These are phyloP conservation scores for Meteorus colon DNA, from an alignment of 2,888 invertebrate genomes.

Conservation along the genomic window DNA sequence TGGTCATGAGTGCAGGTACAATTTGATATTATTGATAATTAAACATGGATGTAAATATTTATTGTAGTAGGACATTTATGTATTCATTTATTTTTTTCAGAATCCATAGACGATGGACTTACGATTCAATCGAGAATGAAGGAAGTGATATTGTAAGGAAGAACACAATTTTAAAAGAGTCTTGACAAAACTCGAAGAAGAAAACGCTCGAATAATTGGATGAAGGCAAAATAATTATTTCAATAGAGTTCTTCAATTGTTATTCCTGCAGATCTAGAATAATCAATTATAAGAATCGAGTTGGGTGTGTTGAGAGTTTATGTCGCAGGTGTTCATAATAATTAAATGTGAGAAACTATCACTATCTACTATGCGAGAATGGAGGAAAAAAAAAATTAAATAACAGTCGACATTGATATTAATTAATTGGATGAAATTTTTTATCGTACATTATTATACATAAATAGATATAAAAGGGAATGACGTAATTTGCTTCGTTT, in stretches of 20 bases:
- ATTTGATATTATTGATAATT: not conserved
- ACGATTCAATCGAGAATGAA: constrained; percentile 86
- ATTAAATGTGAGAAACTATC: not conserved
- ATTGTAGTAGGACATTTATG: too few species aligned
- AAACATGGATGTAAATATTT: too few species aligned
- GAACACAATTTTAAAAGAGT: constrained; percentile 73
- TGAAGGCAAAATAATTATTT: not conserved
- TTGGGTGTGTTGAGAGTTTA: not conserved
- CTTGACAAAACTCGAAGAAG: not conserved
- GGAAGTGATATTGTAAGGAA: constrained; percentile 82
- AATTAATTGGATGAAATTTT: not conserved
- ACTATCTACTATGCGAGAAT: not conserved
- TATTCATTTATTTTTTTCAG: constrained; percentile 70
- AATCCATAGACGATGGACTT: constrained; percentile 83
- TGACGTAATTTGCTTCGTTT: not conserved
- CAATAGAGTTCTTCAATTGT: too few species aligned
- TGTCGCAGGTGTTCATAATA: not conserved
- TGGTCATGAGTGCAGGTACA: constrained; percentile 85
- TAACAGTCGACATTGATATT: not conserved
- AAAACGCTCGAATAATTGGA: not conserved
- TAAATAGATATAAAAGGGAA: not conserved
- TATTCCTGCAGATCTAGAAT: not conserved
- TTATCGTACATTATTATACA: not conserved
- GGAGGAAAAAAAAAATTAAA: not conserved
- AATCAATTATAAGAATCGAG: not conserved